These are phyloP conservation scores for Psittacara wagleri DNA, from an alignment of 2,113 vertebrate genomes.

Conservation along the genomic window DNA sequence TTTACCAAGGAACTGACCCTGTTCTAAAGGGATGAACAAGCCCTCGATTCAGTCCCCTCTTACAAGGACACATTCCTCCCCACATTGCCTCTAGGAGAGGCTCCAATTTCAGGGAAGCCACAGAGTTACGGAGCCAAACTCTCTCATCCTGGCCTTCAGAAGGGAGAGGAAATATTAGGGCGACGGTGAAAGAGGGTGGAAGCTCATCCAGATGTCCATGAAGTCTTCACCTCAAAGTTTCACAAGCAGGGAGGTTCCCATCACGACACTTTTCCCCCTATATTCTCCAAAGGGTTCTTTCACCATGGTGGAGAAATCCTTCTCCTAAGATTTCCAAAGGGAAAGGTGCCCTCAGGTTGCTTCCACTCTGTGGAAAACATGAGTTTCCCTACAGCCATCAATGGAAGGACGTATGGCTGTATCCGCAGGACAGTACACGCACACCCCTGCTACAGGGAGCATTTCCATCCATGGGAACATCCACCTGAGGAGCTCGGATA, in stretches of 20 bases:
- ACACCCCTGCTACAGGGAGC: rapidly evolving
- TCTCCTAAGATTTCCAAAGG: background rate
- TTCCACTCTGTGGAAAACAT: rapidly evolving
- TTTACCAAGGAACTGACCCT: rapidly evolving
- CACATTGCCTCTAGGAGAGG: background rate
- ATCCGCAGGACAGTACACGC: no score
- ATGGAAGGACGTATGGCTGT: rapidly evolving
- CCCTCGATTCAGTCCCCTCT: background rate
- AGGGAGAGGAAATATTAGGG: background rate
- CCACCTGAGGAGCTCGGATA: background rate
- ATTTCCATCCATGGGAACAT: rapidly evolving
- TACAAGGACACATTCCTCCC: rapidly evolving
- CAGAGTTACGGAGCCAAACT: rapidly evolving
- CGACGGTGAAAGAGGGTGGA: rapidly evolving
- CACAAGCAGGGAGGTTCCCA: rapidly evolving
- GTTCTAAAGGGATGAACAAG: background rate
- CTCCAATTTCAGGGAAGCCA: background rate
- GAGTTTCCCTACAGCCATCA: background rate
- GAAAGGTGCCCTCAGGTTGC: background rate
- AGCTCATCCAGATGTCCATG: rapidly evolving
- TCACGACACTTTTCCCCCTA: rapidly evolving
- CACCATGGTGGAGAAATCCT: background rate
- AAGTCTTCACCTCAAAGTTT: background rate
- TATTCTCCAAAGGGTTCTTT: background rate
- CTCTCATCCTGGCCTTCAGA: background rate